Conservation (phyloP, 2,888 invertebrate species). For the Agrochola macilenta region DNA sequence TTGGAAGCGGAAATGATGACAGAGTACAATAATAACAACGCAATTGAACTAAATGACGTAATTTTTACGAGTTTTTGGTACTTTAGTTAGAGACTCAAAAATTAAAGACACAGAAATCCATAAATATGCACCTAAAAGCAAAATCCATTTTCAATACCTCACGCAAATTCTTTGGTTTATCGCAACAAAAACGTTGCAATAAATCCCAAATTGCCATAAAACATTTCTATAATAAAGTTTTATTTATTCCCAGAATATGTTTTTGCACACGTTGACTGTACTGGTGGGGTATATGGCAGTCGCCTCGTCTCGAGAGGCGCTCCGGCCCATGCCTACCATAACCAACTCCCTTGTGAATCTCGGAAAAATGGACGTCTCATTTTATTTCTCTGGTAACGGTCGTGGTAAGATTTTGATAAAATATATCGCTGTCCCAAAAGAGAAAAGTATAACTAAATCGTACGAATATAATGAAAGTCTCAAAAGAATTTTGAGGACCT, state of each 20-base stretch:
- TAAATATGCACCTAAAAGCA: not conserved
- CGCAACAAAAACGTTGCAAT: conserved; percentile 11
- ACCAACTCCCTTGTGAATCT: conserved; percentile 85
- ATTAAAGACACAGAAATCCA: not conserved
- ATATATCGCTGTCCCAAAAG: conserved; percentile 26
- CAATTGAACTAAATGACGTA: conserved; percentile 27
- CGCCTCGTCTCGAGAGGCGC: conserved; percentile 69
- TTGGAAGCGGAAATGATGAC: conserved; percentile 12
- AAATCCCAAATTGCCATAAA: conserved; percentile 30
- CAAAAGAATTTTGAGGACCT: conserved; percentile 8
- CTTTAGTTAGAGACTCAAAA: not conserved
- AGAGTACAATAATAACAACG: conserved; percentile 1
- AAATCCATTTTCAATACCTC: not conserved
- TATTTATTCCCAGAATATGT: conserved; percentile 68
- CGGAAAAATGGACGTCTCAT: conserved; percentile 86
- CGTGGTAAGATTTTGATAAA: conserved; percentile 72
- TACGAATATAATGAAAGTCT: conserved; percentile 22
- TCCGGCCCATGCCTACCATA: conserved; percentile 78
- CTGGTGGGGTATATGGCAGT: conserved; percentile 68
- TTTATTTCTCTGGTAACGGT: conserved; percentile 80
- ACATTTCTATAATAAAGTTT: conserved; percentile 17
- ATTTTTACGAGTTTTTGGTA: conserved; percentile 4
- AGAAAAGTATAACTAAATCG: conserved; percentile 30
- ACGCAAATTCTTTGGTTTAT: conserved; percentile 6
- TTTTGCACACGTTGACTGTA: conserved; percentile 58